Evolutionary conservation across 1,140 invertebrate genomes (phyloP).

Genomic region (Reticulitermes speratus): DNA sequence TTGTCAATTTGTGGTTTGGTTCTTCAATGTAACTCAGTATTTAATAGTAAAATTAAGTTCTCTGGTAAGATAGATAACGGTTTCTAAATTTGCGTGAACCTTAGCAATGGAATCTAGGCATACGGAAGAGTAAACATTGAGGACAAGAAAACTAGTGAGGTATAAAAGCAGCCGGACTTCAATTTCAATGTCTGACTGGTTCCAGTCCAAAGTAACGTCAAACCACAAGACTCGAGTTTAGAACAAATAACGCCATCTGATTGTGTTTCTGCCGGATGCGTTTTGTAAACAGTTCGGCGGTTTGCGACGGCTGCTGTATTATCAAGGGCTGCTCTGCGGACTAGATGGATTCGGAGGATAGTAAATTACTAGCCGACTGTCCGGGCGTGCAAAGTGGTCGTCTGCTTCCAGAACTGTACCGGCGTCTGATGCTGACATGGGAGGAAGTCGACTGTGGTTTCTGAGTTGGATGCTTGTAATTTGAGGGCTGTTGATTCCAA

Average conservation of each 20-base stretch:
- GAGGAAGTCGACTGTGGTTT: too few relatives aligned
- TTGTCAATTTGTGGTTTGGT: too few relatives aligned
- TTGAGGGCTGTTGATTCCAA: too few relatives aligned
- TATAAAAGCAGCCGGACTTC: not conserved
- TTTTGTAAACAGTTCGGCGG: not conserved
- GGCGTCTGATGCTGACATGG: conserved; percentile 5
- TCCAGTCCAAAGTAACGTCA: not conserved
- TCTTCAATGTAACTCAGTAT: too few relatives aligned
- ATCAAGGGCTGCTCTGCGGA: not conserved
- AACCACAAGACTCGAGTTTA: not conserved
- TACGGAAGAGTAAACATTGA: not conserved
- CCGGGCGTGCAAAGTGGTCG: not conserved
- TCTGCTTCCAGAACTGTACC: not conserved
- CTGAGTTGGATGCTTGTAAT: too few relatives aligned
- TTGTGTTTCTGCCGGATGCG: not conserved
- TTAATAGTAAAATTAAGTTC: not conserved
- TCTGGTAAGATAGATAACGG: not conserved
- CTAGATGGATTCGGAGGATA: not conserved
- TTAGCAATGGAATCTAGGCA: not conserved
- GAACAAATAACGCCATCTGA: not conserved
- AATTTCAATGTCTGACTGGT: not conserved
- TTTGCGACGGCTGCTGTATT: not conserved
- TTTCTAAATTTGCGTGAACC: not conserved
- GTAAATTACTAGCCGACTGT: not conserved
- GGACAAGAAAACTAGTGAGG: not conserved